These are phyloP conservation scores for Gymnopithys bicolor DNA, from an alignment of 2,797 vertebrate species.

Conservation along the genomic window DNA sequence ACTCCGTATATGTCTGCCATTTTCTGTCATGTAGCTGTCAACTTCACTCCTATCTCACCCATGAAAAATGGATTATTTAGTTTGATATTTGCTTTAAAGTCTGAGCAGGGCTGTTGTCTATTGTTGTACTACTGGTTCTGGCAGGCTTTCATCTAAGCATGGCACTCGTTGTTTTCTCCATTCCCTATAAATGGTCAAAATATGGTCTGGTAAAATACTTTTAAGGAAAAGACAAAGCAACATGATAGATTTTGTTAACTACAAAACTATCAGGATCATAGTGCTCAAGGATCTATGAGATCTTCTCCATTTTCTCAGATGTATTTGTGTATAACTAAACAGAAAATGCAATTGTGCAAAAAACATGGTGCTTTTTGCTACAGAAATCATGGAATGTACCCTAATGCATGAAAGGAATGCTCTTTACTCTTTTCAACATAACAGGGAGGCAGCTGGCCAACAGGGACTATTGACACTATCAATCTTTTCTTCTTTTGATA, in stretches of 20 bases:
- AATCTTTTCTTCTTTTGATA: not conserved
- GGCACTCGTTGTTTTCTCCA: not conserved
- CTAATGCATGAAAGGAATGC: not conserved
- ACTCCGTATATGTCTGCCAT: not conserved
- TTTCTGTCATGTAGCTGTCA: not conserved
- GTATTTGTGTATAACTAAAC: not conserved
- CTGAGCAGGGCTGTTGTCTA: not conserved
- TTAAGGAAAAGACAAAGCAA: not conserved
- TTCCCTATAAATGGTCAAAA: not conserved
- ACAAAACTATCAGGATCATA: not conserved
- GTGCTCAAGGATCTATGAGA: not conserved
- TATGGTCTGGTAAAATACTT: constrained; percentile 31
- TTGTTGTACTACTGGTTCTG: not conserved
- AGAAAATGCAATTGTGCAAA: not conserved
- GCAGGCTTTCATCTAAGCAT: not conserved
- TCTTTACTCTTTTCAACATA: not conserved
- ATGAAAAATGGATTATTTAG: not conserved
- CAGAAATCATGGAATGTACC: not conserved
- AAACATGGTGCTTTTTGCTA: not conserved
- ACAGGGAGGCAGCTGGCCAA: not conserved
- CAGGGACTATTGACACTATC: not conserved
- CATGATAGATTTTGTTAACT: not conserved
- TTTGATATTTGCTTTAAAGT: not conserved
- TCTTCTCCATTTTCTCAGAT: not conserved
- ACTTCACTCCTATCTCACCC: not conserved